phyloP scores from a whole-genome alignment of 2,888 invertebrate species.

The Hipparchia semele region DNA sequence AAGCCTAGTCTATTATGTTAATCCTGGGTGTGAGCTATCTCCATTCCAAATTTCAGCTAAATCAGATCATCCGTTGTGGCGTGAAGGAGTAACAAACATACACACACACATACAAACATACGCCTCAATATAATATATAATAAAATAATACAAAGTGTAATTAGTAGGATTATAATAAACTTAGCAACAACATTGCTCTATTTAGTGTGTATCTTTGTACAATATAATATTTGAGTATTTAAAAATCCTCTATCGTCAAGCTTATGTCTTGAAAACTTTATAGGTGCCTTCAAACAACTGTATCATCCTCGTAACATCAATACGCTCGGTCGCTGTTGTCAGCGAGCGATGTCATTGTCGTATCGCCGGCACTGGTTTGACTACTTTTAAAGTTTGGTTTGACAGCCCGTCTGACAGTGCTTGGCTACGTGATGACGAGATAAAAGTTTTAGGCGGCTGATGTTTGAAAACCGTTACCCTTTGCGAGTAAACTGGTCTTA shows the following conservation, averaged over 20 bases:
- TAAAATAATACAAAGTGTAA: no score
- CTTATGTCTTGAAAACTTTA: background rate
- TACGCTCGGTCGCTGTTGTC: slow-evolving; percentile 45
- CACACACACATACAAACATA: no score
- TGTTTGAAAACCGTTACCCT: slow-evolving; percentile 40
- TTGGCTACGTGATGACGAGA: slow-evolving; percentile 60
- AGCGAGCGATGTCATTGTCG: slow-evolving; percentile 55
- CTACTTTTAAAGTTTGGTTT: slow-evolving; percentile 32
- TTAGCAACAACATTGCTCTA: no score
- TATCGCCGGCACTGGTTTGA: slow-evolving; percentile 45
- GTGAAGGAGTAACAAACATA: no score
- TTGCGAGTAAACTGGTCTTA: slow-evolving; percentile 10
- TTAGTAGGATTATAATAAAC: no score
- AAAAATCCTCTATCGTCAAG: background rate
- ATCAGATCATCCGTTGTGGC: no score
- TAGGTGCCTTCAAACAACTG: background rate
- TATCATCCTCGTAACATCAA: slow-evolving; percentile 22
- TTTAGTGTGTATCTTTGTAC: no score
- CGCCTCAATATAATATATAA: no score
- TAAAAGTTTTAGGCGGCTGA: slow-evolving; percentile 49
- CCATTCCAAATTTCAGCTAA: no score
- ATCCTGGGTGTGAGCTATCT: no score
- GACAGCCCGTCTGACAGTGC: slow-evolving; percentile 55
- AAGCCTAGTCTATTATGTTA: no score
- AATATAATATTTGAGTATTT: no score